These are phyloP conservation scores for Amazona guildingii DNA, from an alignment of 2,113 vertebrate species.

Conservation along the genomic window DNA sequence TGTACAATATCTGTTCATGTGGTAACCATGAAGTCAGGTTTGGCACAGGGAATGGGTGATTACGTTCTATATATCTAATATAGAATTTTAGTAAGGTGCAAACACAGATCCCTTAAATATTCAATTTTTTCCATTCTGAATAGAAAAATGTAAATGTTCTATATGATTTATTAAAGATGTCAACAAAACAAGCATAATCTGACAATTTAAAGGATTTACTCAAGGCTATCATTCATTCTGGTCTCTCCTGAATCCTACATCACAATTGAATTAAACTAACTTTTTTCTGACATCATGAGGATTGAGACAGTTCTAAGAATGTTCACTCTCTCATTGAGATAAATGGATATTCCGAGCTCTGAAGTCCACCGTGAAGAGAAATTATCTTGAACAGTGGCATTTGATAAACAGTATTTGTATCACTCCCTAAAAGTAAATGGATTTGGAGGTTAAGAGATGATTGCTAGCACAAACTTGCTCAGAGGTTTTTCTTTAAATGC, in stretches of 20 bases:
- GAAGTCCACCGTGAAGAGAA: neutral
- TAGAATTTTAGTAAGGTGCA: neutral
- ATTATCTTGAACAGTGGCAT: neutral
- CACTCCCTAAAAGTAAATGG: neutral
- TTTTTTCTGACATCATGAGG: neutral
- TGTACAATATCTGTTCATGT: neutral
- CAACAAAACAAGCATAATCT: constrained; percentile 10
- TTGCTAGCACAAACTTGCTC: neutral
- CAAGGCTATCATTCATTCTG: neutral
- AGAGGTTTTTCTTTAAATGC: neutral
- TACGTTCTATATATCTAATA: neutral
- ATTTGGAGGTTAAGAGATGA: neutral
- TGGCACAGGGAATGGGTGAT: neutral
- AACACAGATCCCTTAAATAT: neutral
- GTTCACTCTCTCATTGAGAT: neutral
- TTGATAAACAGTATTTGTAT: neutral
- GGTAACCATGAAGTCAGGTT: neutral
- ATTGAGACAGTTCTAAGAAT: neutral
- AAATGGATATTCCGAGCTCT: neutral
- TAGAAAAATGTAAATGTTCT: constrained; percentile 3
- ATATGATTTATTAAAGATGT: constrained; percentile 4
- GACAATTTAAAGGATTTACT: constrained; percentile 6
- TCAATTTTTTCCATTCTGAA: neutral
- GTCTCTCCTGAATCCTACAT: neutral
- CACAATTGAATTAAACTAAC: neutral